Conservation (phyloP, 1,140 invertebrate genomes). For the Sarcophaga peregrina region DNA sequence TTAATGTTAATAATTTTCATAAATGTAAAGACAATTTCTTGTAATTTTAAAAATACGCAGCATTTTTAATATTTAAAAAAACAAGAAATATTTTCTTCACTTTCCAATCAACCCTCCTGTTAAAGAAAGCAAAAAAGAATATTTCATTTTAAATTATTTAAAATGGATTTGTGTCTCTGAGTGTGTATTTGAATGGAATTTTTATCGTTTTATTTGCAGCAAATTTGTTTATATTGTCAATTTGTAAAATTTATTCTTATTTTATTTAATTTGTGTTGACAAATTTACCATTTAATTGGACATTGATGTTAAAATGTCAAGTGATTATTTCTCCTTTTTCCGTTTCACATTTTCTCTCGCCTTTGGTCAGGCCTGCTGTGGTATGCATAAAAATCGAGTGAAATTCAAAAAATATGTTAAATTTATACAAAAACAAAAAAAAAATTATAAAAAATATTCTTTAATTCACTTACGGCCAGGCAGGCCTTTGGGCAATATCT, state of each 20-base stretch:
- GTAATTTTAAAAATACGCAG: too few species aligned
- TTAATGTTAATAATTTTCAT: too few species aligned
- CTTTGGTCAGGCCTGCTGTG: too few species aligned
- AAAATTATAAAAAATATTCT: too few species aligned
- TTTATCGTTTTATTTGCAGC: neutral
- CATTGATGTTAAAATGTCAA: slow-evolving; percentile 26
- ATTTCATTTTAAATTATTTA: slow-evolving; percentile 20
- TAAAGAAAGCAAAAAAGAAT: neutral
- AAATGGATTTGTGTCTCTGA: neutral
- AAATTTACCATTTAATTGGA: slow-evolving; percentile 26
- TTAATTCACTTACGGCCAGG: too few species aligned
- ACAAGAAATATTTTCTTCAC: neutral
- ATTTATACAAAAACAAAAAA: too few species aligned
- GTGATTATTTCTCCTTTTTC: neutral
- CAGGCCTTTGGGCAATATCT: too few species aligned
- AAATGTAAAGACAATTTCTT: too few species aligned
- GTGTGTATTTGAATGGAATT: neutral
- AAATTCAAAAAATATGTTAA: too few species aligned
- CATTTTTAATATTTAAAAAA: too few species aligned
- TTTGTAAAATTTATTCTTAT: slow-evolving; percentile 27
- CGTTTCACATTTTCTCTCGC: too few species aligned
- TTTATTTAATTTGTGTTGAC: slow-evolving; percentile 26
- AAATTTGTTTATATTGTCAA: slow-evolving; percentile 26
- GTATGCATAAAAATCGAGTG: too few species aligned
- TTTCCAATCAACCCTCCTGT: neutral